Evolutionary conservation across 2,888 invertebrate genomes (phyloP), one percentile per base, ranked within the genome.

Genomic region (Coleophora flavipennella): DNA sequence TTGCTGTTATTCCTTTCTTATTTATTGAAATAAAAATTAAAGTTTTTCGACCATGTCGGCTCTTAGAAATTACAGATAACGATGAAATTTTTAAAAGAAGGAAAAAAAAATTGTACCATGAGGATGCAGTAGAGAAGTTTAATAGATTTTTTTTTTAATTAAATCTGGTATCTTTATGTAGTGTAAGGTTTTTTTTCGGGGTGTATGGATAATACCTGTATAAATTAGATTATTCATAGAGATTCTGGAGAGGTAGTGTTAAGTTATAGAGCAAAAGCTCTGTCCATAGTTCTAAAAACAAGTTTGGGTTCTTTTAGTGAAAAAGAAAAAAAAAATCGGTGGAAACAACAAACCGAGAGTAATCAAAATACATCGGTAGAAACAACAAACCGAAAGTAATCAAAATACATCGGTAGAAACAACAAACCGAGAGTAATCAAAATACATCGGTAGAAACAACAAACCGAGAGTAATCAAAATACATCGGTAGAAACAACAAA

Each of bases 181-280:
- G 71, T 33, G 58, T 66, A 65, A 57, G 50, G 53, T 59, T 61
- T 64, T 64, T 67, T 71, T 60, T 65, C 60, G 62, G 75, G 81
- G 80, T 81, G 79, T 80, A 79, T 74, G 81, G 79, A 38, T n/a
- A 64, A 79, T 71, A 69, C 64, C 55, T 81, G 80, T 81, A 81
- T 75, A 81, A 83, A 80, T 71, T 81, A 78, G 77, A 62, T 59
- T 72, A 67, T 70, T 71, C 67, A 66, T 74, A 71, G 77, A 73
- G 67, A 73, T 39, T 69, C 62, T 62, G 64, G 64, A 59, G 61
- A 56, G 63, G 61, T 76, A 73, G 71, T 45, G 51, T 42, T 73
- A 72, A 73, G 73, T 67, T 66, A 49, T 50, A 60, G 67, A 61
- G 62, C 55, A 43, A 41, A 35, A 41, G 68, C 65, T 67, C 68